Evolutionary conservation across 2,113 vertebrate species (phyloP), one percentile per base, ranked within the genome.

Genomic region (Columbina picui): DNA sequence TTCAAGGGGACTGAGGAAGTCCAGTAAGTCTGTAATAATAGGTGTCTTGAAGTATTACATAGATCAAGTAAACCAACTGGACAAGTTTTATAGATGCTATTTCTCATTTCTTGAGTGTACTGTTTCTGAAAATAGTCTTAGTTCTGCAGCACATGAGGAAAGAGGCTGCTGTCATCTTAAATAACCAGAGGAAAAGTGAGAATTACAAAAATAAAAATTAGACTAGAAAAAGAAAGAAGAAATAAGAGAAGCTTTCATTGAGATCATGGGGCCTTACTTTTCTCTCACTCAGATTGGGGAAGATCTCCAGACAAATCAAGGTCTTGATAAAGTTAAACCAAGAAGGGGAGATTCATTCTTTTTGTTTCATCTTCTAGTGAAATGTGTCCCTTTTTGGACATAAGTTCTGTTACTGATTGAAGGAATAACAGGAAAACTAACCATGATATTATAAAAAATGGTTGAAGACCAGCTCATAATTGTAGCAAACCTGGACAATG

Each of bases 201-300:
- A 94, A 69, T 79, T 85, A 36, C 14, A 92, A 65, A 92, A 95
- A 77, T 38, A 81, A 93, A 94, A 91, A 53, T 34, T 17, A 73
- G 32, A 61, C 57, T 84, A 82, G 87, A 12, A 65, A 68, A 93
- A 47, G 11, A 55, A 85, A 41, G 34, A 64, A 50, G 6, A 70
- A 77, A n/a, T 19, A 74, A 71, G 50, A 56, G 27, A 84, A 56
- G 22, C 7, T 87, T 82, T 56, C 26, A 45, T 87, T 92, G 57
- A 29, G 26, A 75, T 67, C 0, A 0, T n/a, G 43, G 14, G 3
- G 5, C 61, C 19, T 75, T 77, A 59, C 34, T 79, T 81, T 36
- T 19, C 7, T 78, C 30, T 76, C 2, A 0, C 21, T 91, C 38
- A 73, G 36, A 32, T 8, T 45, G 12, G 3, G 5, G 2, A 78